Evolutionary conservation across 2,888 invertebrate genomes (phyloP), one percentile per base, ranked within the genome.

Genomic region (Polydrusus cervinus): DNA sequence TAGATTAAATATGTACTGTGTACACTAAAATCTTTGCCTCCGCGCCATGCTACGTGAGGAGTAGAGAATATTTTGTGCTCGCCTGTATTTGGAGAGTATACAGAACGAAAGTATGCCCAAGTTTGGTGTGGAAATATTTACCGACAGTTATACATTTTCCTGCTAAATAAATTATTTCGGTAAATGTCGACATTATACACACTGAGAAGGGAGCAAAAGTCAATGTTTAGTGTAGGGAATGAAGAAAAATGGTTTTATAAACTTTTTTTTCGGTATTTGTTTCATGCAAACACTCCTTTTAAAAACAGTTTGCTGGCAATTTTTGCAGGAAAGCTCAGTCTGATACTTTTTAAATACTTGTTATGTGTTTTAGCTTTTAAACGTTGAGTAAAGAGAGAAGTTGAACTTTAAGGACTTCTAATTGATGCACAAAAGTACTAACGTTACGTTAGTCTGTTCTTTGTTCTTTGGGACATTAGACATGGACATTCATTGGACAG

Each of bases 71-170:
- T 85, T 85, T 85, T 85, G 85, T 84, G 83, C 84, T 83, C 82
- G 84, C 84, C 82, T 82, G 83, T 86, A 85, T 86, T 85, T 86
- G 86, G 83, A 82, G 85, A 86, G 86, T 85, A 85, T 85, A 86
- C 85, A 85, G 82, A 85, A 85, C 84, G 86, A 86, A 86, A 86
- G 86, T 86, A 86, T 86, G 85, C 85, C 84, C 79, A 74, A 86
- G 87, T 87, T 87, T 86, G 86, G 86, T 85, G 84, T 84, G 86
- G 87, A 85, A 87, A 87, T 87, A 87, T 87, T 87, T 87, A 86
- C 87, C 86, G 87, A 87, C 87, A 87, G 86, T 87, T 87, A 87
- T 87, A 87, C 87, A 87, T 87, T 87, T 87, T 87, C 87, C 85
- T 86, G 86, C 86, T 87, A 87, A 87, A 87, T 87, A 87, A 87